Evolutionary conservation across 2,888 invertebrate species (phyloP), one percentile per base, ranked within the genome.

Genomic region (Drosophila maculinotata): DNA sequence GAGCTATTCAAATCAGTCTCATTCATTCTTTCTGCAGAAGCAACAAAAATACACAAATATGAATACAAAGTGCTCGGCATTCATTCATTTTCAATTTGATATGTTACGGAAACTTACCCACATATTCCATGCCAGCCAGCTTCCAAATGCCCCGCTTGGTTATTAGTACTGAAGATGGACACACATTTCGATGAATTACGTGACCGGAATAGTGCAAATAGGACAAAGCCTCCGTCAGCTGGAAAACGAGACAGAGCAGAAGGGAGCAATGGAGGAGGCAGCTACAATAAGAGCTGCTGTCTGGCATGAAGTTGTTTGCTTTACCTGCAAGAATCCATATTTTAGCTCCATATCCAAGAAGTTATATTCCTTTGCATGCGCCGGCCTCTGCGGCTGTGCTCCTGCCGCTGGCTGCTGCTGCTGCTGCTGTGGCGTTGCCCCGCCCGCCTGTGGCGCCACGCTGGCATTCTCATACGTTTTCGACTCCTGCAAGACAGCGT

Each of bases 81-180:
- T 75, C 75, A 51, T 84, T 75, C 75, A 48, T 80, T 31, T 80
- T 80, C 76, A 76, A 82, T 52, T 44, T 36, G 30, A 30, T 44
- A 15, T 15, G 7, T 7, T 38, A n/a, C n/a, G 15, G 9, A 25
- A 28, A 89, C 87, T 86, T 92, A 96, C 98, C 97, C 76, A 95
- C 93, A 92, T 98, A 99, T 90, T 98, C 98, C 71, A 99, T 94
- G 23, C 99, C 98, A 45, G 96, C 96, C 63, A 99, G 93, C 91
- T 99, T 99, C 99, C 99, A 99, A 36, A 97, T 97, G 72, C 98
- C 98, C 59, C 95, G 94, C 91, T 96, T 97, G 49, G 97, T 98
- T 72, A 99, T 95, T 80, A 98, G 94, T 82, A 99, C 96, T 80
- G 97, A 96, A 78, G 96, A 95, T 1, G 99, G 99, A 90, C 97